Base-by-base conservation (phyloP, 35 echinoderm and acorn worm species). In the Holothuria glaberrima region DNA sequence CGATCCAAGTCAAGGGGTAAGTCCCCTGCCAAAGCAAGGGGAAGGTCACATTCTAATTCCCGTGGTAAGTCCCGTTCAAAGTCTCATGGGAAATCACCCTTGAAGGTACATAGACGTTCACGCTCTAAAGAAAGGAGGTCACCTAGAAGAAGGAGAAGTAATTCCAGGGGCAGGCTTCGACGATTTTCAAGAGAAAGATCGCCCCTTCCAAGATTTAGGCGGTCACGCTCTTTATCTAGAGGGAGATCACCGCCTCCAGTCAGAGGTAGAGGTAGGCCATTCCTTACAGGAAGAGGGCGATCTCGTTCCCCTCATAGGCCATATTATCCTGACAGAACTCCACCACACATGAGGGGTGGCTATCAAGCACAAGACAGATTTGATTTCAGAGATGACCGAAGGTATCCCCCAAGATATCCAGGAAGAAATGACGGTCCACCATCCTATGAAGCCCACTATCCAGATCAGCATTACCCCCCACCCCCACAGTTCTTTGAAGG, bases 281-380 rank as follows among this genome's bases (percentile, higher is more conserved):
- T 71, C 25, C 17, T 19, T 22, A 32, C 68, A 25, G 32, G 45
- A 1, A 92, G 90, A 26, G 63, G 24, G 6, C 62, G 87, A 17
- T 92, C 92, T 20, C 60, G 90, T 59, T 95, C 86, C 26, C 84
- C 87, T 50, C 85, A 48, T 19, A 89, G 86, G 48, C 59, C 85
- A 26, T 69, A 21, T 38, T 87, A 87, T 10, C 66, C 36, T 21
- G 50, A 71, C 63, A 71, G 66, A 41, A 69, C 32, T 14, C 41
- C 85, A 24, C 85, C 85, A n/a, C 85, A 59, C 34, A 30, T 52
- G 26, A 67, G 85, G 33, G 44, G 44, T 50, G 21, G 26, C 24
- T 87, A 24, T 30, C 46, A 19, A 52, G 19, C 31, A 16, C 61
- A 68, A 9, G 85, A 67, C 18, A 20, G 58, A 27, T 87, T 54